Evolutionary conservation across 2,888 invertebrate species (phyloP), one percentile per base, ranked within the genome.

Genomic region (Stegana nigrithorax): DNA sequence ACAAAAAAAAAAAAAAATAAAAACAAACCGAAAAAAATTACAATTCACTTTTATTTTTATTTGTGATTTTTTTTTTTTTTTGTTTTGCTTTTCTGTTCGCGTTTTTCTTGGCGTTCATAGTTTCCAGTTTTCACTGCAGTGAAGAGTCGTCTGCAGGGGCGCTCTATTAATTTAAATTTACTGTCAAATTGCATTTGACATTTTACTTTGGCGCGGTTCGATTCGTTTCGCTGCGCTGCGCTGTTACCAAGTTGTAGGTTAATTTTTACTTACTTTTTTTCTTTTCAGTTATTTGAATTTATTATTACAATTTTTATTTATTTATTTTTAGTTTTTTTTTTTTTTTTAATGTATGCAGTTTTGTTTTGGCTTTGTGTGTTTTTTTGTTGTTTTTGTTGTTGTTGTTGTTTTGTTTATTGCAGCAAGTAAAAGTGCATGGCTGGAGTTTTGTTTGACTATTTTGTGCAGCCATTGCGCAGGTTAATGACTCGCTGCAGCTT

Each of bases 1-100:
- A 51, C 12, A 25, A 36, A 12, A 17, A 36, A 23, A 27, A 65
- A 19, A n/a, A 60, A 53, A 26, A 55, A 53, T 14, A 8, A 14
- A 12, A 25, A 29, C 12, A 23, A 51, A 65, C 66, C 60, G 60
- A 64, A 62, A 68, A 65, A 69, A 69, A 68, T 62, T 51, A 57
- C 44, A 75, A 78, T 78, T 68, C 78, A 72, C 74, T 75, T 75
- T 78, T 78, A 63, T 64, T 72, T 75, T 73, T 68, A 72, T 56
- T 60, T 64, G 64, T 36, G 12, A 17, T 53, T 32, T 27, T 53
- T 10, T 25, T 25, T 19, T 47, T 50, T 50, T 50, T 45, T 19
- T 45, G n/a, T 19, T 45, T 45, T 45, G 17, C 17, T 17, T 44
- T 3, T n/a, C n/a, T n/a, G n/a, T n/a, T n/a, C n/a, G n/a, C n/a